Base-by-base conservation (phyloP, 2,113 vertebrate species). In the Macquaria australasica region DNA sequence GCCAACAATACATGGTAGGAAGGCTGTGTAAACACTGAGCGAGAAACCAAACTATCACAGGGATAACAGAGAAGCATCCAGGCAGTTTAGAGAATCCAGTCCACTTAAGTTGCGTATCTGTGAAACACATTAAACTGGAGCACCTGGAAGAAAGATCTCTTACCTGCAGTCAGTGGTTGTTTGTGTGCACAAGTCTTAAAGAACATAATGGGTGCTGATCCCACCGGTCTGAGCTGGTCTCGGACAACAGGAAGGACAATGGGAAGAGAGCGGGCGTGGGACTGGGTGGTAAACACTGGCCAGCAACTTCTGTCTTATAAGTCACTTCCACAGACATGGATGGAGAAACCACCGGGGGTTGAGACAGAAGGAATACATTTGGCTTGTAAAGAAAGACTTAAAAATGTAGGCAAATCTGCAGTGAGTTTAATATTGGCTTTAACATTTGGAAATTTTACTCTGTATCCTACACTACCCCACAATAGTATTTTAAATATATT, bases 181-280 rank as follows among this genome's bases (percentile, higher is more conserved):
- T 41, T 90, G 85, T 92, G 82, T 92, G 82, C 68, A 76, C 50
- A 60, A 79, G 93, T 92, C 85, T 93, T 94, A 88, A 81, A 77
- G 59, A 87, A 84, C 86, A 91, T 90, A 92, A 91, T 86, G 73
- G 69, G 69, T 74, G 88, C 69, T 90, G 91, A 94, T 89, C 92
- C 90, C 82, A 87, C 85, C 82, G 83, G 84, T 91, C 53, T 94
- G 83, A 91, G 90, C 77, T 71, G 63, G 43, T 80, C 75, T 83
- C 48, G 16, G 70, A 77, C 53, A 75, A 74, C 71, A n/a, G 74
- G 21, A 58, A 74, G 86, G 43, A 93, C 91, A 93, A 93, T 91
- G 75, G 85, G 28, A 62, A 25, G 50, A 79, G 37, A 71, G 63
- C 0, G 82, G 90, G 88, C 73, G 91, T 92, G 93, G 88, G 83